phyloP scores from a whole-genome alignment of 2,888 invertebrate species.

The Clostera curtula region DNA sequence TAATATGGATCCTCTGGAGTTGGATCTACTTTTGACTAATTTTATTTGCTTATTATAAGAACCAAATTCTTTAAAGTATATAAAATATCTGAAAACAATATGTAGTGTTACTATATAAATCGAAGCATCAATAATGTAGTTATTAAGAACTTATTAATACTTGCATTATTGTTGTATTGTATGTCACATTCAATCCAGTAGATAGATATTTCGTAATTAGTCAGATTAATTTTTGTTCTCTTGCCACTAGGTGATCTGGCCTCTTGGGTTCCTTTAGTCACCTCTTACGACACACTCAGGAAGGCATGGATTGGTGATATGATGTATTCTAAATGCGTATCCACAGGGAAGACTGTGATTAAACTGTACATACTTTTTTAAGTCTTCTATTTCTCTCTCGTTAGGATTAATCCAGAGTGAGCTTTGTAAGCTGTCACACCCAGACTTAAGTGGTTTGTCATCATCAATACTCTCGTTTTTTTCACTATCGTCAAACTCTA shows the following conservation, averaged over 20 bases:
- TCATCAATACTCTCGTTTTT: slow-evolving; percentile 42
- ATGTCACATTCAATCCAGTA: too few relatives aligned
- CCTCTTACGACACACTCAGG: too few relatives aligned
- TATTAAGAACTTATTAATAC: neutral
- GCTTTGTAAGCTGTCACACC: slow-evolving; percentile 54
- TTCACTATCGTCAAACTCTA: slow-evolving; percentile 52
- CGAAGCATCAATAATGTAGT: too few relatives aligned
- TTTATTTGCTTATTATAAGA: slow-evolving; percentile 65
- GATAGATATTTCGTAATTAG: too few relatives aligned
- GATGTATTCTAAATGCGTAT: too few relatives aligned
- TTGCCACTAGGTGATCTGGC: too few relatives aligned
- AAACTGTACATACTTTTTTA: slow-evolving; percentile 51
- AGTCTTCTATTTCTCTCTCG: slow-evolving; percentile 72
- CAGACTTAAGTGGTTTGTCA: slow-evolving; percentile 37
- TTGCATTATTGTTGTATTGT: too few relatives aligned
- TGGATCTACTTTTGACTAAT: slow-evolving; percentile 59
- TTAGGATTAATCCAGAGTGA: slow-evolving; percentile 60
- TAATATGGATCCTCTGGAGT: slow-evolving; percentile 61
- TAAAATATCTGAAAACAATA: slow-evolving; percentile 63
- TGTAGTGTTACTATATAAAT: too few relatives aligned
- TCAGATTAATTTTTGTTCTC: too few relatives aligned
- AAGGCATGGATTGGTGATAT: too few relatives aligned
- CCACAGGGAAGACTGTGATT: neutral
- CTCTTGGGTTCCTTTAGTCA: too few relatives aligned
- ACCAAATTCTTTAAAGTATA: slow-evolving; percentile 73